These are phyloP conservation scores for Acleris sparsana DNA, from an alignment of 2,888 invertebrate genomes.

Conservation along the genomic window DNA sequence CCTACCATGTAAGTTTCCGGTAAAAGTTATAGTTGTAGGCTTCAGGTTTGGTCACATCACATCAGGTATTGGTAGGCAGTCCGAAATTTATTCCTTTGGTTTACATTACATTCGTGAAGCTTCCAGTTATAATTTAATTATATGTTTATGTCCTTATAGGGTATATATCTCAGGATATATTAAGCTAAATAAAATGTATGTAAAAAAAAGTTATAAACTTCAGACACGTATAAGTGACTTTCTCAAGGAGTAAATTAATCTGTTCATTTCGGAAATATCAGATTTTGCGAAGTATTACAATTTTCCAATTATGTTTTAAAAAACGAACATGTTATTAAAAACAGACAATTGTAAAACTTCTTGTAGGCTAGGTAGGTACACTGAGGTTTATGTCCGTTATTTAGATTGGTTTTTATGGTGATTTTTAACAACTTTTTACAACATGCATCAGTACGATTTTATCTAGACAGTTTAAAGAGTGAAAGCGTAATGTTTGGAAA, in stretches of 20 bases:
- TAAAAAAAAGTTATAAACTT: slow-evolving; percentile 1
- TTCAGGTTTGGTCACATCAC: too few species aligned
- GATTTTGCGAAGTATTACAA: background rate
- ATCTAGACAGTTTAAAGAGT: slow-evolving; percentile 44
- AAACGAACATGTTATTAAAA: background rate
- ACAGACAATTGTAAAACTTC: slow-evolving; percentile 10
- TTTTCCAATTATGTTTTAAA: background rate
- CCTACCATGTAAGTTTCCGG: too few species aligned
- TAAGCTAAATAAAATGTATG: background rate
- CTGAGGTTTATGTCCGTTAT: slow-evolving; percentile 40
- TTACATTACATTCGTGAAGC: too few species aligned
- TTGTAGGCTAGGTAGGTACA: slow-evolving; percentile 11
- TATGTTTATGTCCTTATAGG: too few species aligned
- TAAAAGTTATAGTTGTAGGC: too few species aligned
- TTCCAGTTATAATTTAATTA: too few species aligned
- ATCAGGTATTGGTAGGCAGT: too few species aligned
- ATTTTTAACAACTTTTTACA: slow-evolving; percentile 51
- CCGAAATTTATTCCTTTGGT: too few species aligned
- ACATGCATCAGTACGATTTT: slow-evolving; percentile 63
- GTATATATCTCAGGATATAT: too few species aligned
- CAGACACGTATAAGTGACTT: background rate
- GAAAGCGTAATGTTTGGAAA: slow-evolving; percentile 51
- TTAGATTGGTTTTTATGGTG: slow-evolving; percentile 33
- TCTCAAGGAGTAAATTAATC: background rate
- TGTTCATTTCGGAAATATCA: too few species aligned